Percentiles rank a stretch among this genome's conserved stretches.
phyloP scores from a whole-genome alignment of 2,888 invertebrate species.

The Eudasyphora cyanicolor region DNA sequence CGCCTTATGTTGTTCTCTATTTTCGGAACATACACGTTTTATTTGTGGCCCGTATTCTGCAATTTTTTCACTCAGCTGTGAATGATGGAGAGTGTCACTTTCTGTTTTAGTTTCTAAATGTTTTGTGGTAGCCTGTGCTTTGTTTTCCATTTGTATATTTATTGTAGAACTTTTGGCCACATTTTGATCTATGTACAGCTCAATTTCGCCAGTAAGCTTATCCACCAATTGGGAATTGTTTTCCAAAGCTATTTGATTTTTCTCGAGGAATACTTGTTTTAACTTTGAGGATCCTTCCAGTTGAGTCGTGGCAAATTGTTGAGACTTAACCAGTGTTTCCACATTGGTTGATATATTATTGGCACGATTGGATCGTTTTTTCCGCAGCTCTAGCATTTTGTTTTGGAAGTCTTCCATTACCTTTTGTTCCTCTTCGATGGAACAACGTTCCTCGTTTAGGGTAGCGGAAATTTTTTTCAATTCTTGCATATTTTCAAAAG shows the following conservation, averaged over 20 bases:
- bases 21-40: slow-evolving; percentile 65
- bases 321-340: slow-evolving; percentile 25
- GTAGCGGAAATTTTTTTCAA: slow-evolving; percentile 23
- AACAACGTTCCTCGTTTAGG: slow-evolving; percentile 64
- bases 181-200: slow-evolving; percentile 67
- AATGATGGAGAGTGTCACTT: slow-evolving; percentile 55
- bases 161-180: slow-evolving; percentile 70
- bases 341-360: slow-evolving; percentile 16
- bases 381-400: slow-evolving; percentile 41
- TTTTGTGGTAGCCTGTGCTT: slow-evolving; percentile 64
- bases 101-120: slow-evolving; percentile 59
- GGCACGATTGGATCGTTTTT: slow-evolving; percentile 38
- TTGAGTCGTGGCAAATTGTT: slow-evolving; percentile 4
- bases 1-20: slow-evolving; percentile 44
- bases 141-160: slow-evolving; percentile 69
- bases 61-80: slow-evolving; percentile 60
- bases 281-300: neutral
- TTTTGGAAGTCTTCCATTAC: slow-evolving; percentile 42
- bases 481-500: slow-evolving; percentile 59
- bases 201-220: slow-evolving; percentile 34
- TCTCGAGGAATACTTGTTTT: slow-evolving; percentile 32
- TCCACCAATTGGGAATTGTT: slow-evolving; percentile 45
- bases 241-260: neutral
- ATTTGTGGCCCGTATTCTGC: slow-evolving; percentile 61
- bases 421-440: slow-evolving; percentile 70